Base-by-base conservation (phyloP, 2,113 vertebrate genomes). In the Pagrus major region DNA sequence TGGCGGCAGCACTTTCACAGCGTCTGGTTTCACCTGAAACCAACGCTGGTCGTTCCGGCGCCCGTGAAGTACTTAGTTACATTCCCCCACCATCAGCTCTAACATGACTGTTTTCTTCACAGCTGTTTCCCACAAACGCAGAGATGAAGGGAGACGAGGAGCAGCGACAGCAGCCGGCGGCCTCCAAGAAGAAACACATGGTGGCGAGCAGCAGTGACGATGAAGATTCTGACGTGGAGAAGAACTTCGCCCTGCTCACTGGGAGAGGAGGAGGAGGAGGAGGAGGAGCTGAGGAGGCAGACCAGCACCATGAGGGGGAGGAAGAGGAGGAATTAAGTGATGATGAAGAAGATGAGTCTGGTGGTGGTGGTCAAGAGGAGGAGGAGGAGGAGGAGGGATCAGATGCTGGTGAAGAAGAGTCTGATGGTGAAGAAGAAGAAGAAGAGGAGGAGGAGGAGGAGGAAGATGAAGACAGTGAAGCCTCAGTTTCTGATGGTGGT, bases 191-290 rank as follows among this genome's bases (percentile, higher is more conserved):
- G 73, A 54, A 0, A 18, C 31, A 6, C 1, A 5, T 37, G 27
- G 27, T 6, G 2, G 44, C 21, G 1, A 77, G 51, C 63, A 65
- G 68, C 71, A 84, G 72, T 5, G 68, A 67, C 0, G 90, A 87
- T 0, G 81, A 80, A 15, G 87, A 72, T 56, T 86, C 87, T 9
- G 90, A 89, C 14, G 71, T 56, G 15, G 91, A 91, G 74, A 86
- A 33, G 64, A 88, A 90, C 77, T 86, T 71, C 2, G 27, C 78
- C 6, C 79, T 90, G 59, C 31, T 90, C 20, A n/a, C 70, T 1
- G 10, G 64, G n/a, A 83, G 77, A 76, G 55, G 49, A 66, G 23
- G 35, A 69, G n/a, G 47, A 69, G 20, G 49, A 70, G 59, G 47
- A 69, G 20, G 49, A 70, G 59, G 71, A 37, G 54, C 18, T 1